These are phyloP conservation scores for Hydractinia echinata DNA, from an alignment of 30 jellyfish, hydroid and myxozoan genomes.

Conservation along the genomic window DNA sequence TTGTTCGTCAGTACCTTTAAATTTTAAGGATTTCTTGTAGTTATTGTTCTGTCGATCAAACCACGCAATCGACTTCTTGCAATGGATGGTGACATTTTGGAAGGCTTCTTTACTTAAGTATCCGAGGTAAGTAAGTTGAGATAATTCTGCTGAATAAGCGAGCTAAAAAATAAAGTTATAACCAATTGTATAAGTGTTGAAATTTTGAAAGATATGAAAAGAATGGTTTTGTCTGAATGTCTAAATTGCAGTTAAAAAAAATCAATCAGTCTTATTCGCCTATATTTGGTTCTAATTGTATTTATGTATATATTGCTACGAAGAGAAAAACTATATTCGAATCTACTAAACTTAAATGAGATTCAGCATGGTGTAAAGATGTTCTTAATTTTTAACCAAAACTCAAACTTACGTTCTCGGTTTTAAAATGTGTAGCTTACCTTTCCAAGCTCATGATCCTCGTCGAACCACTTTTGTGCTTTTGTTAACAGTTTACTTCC, in stretches of 20 bases:
- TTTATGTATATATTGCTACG: too few relatives aligned
- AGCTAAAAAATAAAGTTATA: constrained; percentile 34
- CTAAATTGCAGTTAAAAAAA: too few relatives aligned
- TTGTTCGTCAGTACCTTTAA: constrained; percentile 66
- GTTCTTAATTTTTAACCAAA: too few relatives aligned
- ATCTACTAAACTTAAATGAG: too few relatives aligned
- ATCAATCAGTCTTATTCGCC: too few relatives aligned
- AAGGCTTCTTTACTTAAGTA: constrained; percentile 84
- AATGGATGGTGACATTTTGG: constrained; percentile 79
- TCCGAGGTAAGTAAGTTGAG: constrained; percentile 73
- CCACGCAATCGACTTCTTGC: constrained; percentile 82
- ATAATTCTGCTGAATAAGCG: constrained; percentile 65
- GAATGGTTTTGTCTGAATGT: neutral
- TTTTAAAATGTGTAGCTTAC: constrained; percentile 18
- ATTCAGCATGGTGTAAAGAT: too few relatives aligned
- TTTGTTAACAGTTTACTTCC: constrained; percentile 54
- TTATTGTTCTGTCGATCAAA: constrained; percentile 51
- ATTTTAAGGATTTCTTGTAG: constrained; percentile 73
- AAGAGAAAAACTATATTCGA: too few relatives aligned
- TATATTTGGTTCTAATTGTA: too few relatives aligned
- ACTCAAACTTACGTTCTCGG: too few relatives aligned
- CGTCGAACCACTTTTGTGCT: constrained; percentile 91
- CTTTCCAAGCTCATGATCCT: constrained; percentile 77
- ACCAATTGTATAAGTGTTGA: neutral
- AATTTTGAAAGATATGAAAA: neutral